Evolutionary conservation across 2,797 vertebrate species (phyloP), one percentile per base, ranked within the genome.

Genomic region (Pseudochaenichthys georgianus): DNA sequence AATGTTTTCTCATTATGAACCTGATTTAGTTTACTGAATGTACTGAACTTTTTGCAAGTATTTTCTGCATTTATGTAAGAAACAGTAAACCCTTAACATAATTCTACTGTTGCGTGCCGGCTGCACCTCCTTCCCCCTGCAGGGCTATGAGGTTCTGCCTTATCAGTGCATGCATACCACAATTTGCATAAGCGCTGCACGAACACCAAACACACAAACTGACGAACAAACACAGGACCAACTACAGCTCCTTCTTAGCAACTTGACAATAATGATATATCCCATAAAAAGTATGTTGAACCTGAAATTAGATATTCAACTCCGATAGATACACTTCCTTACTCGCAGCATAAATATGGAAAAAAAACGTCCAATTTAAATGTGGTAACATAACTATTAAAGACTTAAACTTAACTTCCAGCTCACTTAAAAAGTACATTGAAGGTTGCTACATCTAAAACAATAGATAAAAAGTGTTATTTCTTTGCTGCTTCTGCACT

Each of bases 81-180:
- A 38, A 38, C 34, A 38, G 34, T 38, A 38, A 38, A 38, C 5
- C 8, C 34, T 38, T 38, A 38, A 38, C 34, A 38, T 38, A 38
- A 38, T 38, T 63, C 19, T 46, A 23, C 43, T 48, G 21, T 65
- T 65, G 23, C 54, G 19, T 55, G 10, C 42, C 48, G 1, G n/a
- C 11, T 66, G 41, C 13, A 70, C 19, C 28, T 28, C 52, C 3
- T 60, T 52, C 3, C 53, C 9, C 4, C 19, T 38, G 34, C 34
- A 7, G 19, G 12, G 21, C 57, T 50, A 60, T 31, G 38, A 58
- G 38, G 16, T 64, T 51, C 58, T 43, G 23, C n/a, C 64, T 50
- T 34, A 76, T 76, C 38, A 21, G 16, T 7, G 16, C 53, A 68
- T 7, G 16, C 53, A 68, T 64, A 55, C 52, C 61, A 47, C 19